phyloP scores from a whole-genome alignment of 2,888 invertebrate species.

The Hirtodrosophila histrioides region DNA sequence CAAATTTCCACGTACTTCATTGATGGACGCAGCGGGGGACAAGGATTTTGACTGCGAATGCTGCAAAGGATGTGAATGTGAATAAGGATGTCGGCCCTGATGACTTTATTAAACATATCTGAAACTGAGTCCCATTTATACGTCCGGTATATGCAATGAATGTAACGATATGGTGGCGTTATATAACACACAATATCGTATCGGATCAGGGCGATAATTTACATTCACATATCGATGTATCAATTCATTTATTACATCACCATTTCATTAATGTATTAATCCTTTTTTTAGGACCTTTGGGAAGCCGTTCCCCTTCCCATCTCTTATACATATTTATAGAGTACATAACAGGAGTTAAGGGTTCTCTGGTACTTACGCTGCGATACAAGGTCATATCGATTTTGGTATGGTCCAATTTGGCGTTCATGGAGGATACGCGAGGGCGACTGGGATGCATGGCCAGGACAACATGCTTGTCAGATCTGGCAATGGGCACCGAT shows the following conservation, averaged over 20 bases:
- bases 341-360: too few relatives aligned
- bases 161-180: too few relatives aligned
- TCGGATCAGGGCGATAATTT: too few relatives aligned
- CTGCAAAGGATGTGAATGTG: conserved; percentile 35
- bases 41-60: conserved; percentile 82
- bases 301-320: too few relatives aligned
- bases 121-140: too few relatives aligned
- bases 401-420: conserved; percentile 88
- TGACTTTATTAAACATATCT: too few relatives aligned
- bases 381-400: conserved; percentile 87
- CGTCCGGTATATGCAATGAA: too few relatives aligned
- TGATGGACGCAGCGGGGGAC: conserved; percentile 71
- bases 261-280: too few relatives aligned
- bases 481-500: conserved; percentile 84
- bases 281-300: too few relatives aligned
- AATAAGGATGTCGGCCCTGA: neutral
- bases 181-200: too few relatives aligned
- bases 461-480: conserved; percentile 86
- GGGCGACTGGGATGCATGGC: conserved; percentile 85
- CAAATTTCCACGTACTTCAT: conserved; percentile 87
- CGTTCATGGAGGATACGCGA: conserved; percentile 87
- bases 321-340: neutral
- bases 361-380: conserved; percentile 81
- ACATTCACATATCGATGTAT: too few relatives aligned
- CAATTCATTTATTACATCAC: too few relatives aligned